Base-by-base conservation (phyloP, 2,797 vertebrate genomes). In the Nasua narica region DNA sequence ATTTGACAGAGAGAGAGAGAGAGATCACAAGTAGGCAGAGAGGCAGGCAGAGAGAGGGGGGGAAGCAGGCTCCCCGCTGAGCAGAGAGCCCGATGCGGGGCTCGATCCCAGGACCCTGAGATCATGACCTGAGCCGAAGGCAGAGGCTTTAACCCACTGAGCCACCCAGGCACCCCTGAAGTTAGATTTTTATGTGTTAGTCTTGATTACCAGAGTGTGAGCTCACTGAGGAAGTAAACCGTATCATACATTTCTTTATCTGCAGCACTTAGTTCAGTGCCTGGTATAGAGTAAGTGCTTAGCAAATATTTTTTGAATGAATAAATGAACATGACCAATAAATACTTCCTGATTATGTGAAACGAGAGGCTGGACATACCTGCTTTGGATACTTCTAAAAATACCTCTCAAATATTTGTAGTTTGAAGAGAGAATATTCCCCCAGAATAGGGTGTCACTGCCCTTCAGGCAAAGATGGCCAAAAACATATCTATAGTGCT, bases 321-420 rank as follows among this genome's bases (percentile, higher is more conserved):
- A 62, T 90, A 92, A 87, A 85, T 94, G 11, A 85, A 83, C 70
- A 35, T 62, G 48, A 87, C 13, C 46, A 88, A 88, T 86, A 89
- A 70, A 76, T 92, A 86, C 16, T 90, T 88, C 70, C 21, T 35
- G 25, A 82, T 65, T 94, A 69, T 58, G 72, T 83, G 19, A 92
- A 94, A 86, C 21, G 87, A 84, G 52, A 32, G 32, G 12, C 29
- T 93, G 35, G 23, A 58, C 27, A 90, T 85, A 43, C 15, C 70
- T 37, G 7, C 16, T 85, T 69, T 40, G 9, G 58, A 40, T 60
- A 81, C 12, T 29, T 32, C 32, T 88, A 84, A 92, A 46, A 74
- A 95, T 54, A 46, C 25, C 23, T 78, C 70, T 78, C 54, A 90
- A 88, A 48, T 88, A 85, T 58, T 77, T 90, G 8, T 58, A 72